Evolutionary conservation across 2,113 vertebrate species (phyloP), one percentile per base, ranked within the genome.

Genomic region (Leucoraja erinaceus): DNA sequence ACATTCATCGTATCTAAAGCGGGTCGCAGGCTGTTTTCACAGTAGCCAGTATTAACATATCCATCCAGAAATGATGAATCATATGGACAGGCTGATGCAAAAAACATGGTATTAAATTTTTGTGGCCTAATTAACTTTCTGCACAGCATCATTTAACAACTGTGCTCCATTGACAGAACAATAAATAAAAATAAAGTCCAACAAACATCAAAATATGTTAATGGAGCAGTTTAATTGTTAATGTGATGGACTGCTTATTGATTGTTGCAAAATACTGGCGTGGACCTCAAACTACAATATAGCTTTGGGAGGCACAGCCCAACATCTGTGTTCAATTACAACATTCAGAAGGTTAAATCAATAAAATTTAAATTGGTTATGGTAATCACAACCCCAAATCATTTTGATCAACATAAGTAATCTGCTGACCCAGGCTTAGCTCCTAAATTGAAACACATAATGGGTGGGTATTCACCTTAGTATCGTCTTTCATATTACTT

Each of bases 301-400:
- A 95, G 96, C 96, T 95, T 96, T 96, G 95, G 96, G 96, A 96
- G 96, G 94, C 95, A 95, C 94, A 94, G 95, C 94, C 95, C 96
- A 96, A 95, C 96, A 95, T 96, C 95, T 94, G 96, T 97, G 97
- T 97, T 98, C 97, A 98, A 98, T 98, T 98, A 98, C 97, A 97
- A 96, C 97, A 97, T 96, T 96, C 95, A 95, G 96, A 97, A 98
- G 97, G 96, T 95, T 95, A 97, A 97, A 98, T 99, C 98, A 97
- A 99, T 99, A 98, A 97, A 96, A 98, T 98, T 98, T 98, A 98
- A 98, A 99, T 98, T 98, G 98, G 97, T 98, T 97, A 98, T 98
- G 98, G 97, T 98, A 98, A 98, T 98, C 97, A 97, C 96, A 97
- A 96, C 94, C 96, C 97, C 97, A 97, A 98, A 98, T 98, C 97